These are phyloP conservation scores for Antechinus flavipes DNA, from an alignment of 2,113 vertebrate genomes.

Conservation along the genomic window DNA sequence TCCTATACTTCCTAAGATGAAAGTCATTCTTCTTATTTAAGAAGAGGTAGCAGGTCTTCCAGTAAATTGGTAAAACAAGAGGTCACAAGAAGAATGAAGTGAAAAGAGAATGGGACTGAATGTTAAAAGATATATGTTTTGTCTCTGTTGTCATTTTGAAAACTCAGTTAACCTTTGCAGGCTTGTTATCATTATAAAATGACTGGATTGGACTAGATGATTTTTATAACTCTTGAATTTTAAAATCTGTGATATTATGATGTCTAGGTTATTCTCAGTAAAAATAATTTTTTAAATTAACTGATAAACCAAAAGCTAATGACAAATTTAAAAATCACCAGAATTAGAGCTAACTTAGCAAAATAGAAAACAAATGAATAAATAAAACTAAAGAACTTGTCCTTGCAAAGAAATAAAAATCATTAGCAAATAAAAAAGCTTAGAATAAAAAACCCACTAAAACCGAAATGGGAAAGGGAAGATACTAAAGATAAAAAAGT, in stretches of 20 bases:
- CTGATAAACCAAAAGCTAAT: not conserved
- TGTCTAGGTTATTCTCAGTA: not conserved
- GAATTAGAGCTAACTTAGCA: not conserved
- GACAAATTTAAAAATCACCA: not conserved
- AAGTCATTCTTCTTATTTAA: not conserved
- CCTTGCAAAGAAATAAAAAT: not conserved
- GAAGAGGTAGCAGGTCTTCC: not conserved
- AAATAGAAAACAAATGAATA: not conserved
- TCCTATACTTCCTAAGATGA: not conserved
- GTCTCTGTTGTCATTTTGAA: not conserved
- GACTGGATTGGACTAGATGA: not conserved
- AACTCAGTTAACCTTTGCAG: not conserved
- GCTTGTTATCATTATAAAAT: not conserved
- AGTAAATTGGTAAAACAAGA: not conserved
- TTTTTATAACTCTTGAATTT: not conserved
- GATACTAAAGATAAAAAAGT: not conserved
- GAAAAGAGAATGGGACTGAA: not conserved
- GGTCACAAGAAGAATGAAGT: not conserved
- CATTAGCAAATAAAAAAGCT: not conserved
- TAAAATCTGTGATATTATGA: not conserved
- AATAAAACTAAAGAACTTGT: not conserved
- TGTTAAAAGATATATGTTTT: not conserved
- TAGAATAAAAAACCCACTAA: not conserved
- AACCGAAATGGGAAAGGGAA: not conserved
- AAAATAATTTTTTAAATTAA: not conserved